Percentiles rank a stretch among this genome's conserved stretches.
Evolutionary conservation across 2,113 vertebrate genomes (phyloP).

Genomic region (Pantherophis guttatus): DNA sequence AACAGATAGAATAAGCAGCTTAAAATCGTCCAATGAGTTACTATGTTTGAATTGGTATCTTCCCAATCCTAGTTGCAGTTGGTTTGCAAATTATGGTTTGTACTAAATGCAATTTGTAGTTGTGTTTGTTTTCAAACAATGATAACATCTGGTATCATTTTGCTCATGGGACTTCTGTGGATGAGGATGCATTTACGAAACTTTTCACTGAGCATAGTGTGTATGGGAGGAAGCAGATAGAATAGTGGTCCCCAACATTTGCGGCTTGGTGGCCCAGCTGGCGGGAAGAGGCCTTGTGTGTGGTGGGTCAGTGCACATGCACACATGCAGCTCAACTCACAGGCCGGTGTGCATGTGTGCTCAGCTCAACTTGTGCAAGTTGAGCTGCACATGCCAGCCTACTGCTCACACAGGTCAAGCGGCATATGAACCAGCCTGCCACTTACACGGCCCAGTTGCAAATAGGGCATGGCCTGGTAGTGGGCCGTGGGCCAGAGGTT

Average conservation of each 20-base stretch:
- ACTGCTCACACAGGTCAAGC: no score
- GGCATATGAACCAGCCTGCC: no score
- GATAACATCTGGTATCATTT: neutral
- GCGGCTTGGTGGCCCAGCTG: no score
- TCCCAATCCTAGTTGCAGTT: neutral
- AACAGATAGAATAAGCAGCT: neutral
- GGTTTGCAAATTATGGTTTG: neutral
- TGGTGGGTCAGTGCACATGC: no score
- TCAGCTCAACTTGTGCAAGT: no score
- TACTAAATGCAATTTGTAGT: neutral
- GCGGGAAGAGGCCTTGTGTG: no score
- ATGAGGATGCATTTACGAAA: neutral
- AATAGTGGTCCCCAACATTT: neutral
- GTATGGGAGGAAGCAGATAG: neutral
- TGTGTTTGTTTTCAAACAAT: neutral
- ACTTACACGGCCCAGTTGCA: no score
- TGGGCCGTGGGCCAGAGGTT: no score
- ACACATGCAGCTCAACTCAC: no score
- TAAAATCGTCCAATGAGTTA: neutral
- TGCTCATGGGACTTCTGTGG: neutral
- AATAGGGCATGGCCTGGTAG: no score
- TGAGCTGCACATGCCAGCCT: no score
- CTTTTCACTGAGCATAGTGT: neutral
- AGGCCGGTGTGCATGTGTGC: no score
- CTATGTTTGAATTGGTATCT: neutral